Evolutionary conservation across 2,888 invertebrate genomes (phyloP).

Genomic region (Clivina fossor): DNA sequence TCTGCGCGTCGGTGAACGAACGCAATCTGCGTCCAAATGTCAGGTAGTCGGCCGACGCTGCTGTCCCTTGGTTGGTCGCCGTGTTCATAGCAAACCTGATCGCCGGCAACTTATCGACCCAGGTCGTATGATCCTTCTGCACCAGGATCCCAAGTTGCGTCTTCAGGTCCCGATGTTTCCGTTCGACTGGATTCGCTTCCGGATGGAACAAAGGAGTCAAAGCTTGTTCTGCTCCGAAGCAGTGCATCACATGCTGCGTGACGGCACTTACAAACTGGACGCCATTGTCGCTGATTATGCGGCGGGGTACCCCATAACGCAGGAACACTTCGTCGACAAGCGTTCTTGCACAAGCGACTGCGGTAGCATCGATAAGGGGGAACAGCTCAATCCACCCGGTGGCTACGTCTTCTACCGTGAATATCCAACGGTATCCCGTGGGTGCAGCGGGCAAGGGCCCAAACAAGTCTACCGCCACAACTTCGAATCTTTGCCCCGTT

Average conservation of each 20-base stretch:
- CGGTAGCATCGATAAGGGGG: constrained; percentile 42
- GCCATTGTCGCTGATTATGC: constrained; percentile 39
- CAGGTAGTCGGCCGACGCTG: neutral
- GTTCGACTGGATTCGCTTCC: neutral
- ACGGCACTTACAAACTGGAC: constrained; percentile 12
- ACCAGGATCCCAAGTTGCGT: neutral
- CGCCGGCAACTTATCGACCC: neutral
- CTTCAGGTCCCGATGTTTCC: constrained; percentile 1
- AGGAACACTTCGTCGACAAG: constrained; percentile 46
- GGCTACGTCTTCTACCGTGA: constrained; percentile 24
- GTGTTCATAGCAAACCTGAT: constrained; percentile 4
- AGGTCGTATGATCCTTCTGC: neutral
- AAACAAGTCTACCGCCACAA: constrained; percentile 42
- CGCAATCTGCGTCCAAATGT: neutral
- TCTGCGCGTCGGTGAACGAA: neutral
- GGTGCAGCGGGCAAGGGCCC: constrained; percentile 40
- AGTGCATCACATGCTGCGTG: constrained; percentile 11
- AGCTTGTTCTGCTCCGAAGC: constrained; percentile 27
- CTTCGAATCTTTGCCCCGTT: constrained; percentile 41
- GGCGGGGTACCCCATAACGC: constrained; percentile 45
- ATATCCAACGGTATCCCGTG: constrained; percentile 35
- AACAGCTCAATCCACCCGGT: constrained; percentile 46
- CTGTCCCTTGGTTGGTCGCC: neutral
- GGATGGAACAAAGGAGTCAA: constrained; percentile 19
- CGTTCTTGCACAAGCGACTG: constrained; percentile 42